phyloP scores from a whole-genome alignment of 2,888 invertebrate species.

The Hyppa rectilinea region DNA sequence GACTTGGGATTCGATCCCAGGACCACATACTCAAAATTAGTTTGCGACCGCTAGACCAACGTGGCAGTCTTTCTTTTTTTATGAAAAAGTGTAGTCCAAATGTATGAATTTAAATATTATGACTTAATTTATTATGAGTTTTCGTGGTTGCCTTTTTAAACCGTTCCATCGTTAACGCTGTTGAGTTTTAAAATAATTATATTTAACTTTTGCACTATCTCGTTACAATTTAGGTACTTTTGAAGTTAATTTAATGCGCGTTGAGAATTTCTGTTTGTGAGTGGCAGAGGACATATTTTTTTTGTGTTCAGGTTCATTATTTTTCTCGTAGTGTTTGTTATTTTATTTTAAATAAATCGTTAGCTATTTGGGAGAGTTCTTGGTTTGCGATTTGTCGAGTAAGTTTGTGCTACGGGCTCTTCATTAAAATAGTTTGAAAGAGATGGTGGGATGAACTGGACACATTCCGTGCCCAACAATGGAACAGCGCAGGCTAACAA shows the following conservation, averaged over 20 bases:
- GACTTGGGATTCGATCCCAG: too few species aligned
- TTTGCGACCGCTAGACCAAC: too few species aligned
- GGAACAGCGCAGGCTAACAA: too few species aligned
- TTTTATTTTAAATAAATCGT: not conserved
- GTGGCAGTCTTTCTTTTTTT: too few species aligned
- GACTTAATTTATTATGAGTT: conserved; percentile 25
- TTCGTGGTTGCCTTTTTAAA: not conserved
- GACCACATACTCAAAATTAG: too few species aligned
- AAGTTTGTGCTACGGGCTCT: not conserved
- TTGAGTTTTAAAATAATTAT: conserved; percentile 19
- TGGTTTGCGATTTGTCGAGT: not conserved
- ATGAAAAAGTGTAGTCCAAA: conserved; percentile 39
- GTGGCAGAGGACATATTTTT: not conserved
- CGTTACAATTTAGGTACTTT: conserved; percentile 10
- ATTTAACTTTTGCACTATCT: conserved; percentile 18
- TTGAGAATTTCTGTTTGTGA: not conserved
- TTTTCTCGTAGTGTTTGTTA: not conserved
- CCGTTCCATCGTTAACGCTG: conserved; percentile 15
- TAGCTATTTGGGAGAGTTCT: not conserved
- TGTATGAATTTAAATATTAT: conserved; percentile 30
- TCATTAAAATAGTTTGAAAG: not conserved
- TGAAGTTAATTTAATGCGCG: not conserved
- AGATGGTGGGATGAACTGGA: too few species aligned
- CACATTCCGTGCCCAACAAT: too few species aligned
- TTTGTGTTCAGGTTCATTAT: not conserved